Evolutionary conservation across 2,888 invertebrate genomes (phyloP), one percentile per base, ranked within the genome.

Genomic region (Sarcophaga variegata): DNA sequence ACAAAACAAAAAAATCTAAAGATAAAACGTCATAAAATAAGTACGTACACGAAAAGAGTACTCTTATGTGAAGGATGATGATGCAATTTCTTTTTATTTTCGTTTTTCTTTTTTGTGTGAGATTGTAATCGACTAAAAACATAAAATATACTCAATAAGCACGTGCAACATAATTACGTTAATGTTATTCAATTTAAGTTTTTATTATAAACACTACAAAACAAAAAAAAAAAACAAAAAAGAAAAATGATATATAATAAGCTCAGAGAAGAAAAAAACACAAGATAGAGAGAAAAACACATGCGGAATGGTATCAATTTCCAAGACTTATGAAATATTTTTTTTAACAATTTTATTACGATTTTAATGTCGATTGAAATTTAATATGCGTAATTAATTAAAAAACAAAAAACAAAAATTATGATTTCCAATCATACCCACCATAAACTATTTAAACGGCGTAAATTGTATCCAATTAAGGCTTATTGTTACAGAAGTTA

Each of bases 381-480:
- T 70, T 71, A 71, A 71, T 59, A 71, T 25, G 71, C 71, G 11
- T 59, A 71, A 14, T 37, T 6, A 72, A 60, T 60, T 60, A 72
- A 72, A 37, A n/a, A 8, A 10, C 3, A 66, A 14, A 14, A 54
- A 54, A 5, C 4, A 14, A 14, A 14, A 54, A 54, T 54, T 54
- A 54, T 54, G 8, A 54, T 54, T 4, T 54, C 4, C 10, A 45
- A 72, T 81, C 64, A 12, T 72, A 90, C 90, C 78, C 88, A 91
- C 91, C 91, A 90, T 90, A 88, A 88, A 89, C 88, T 87, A 60
- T 82, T 45, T 72, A 72, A 72, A 76, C 74, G 22, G 22, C 77
- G 80, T 89, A 88, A 70, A 64, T 67, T 64, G 27, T 70, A 75
- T 80, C 79, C 83, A 75, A 64, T 70, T 64, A 59, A 70, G 20